Base-by-base conservation (phyloP, 2,797 vertebrate genomes). In the Oreonectes daqikongensis region DNA sequence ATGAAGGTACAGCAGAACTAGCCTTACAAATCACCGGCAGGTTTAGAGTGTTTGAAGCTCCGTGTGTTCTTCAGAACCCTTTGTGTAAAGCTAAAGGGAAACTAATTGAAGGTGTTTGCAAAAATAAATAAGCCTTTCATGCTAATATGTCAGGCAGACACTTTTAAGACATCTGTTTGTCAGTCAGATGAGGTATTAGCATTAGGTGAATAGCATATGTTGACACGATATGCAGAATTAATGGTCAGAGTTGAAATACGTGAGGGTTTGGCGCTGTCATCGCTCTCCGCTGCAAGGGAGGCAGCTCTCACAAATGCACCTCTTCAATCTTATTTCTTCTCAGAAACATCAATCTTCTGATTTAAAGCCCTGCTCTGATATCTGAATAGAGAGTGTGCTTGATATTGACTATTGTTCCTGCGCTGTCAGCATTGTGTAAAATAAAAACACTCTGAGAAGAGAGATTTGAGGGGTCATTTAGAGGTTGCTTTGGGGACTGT, bases 21-120 rank as follows among this genome's bases (percentile, higher is more conserved):
- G 76, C 68, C 69, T 70, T 77, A 81, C 79, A 84, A 82, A 84
- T 82, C 73, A 79, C 72, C 42, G 17, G 64, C 48, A 77, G 77
- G 72, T 77, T 81, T 78, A 73, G 63, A 46, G 35, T 38, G 53
- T 77, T 77, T 82, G 73, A 79, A 77, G 77, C 77, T 42, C 52
- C 24, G 73, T 72, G 73, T 79, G 64, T 70, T 73, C 71, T 75
- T 69, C 50, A 64, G 64, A 70, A 53, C 35, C 42, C 18, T 73
- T 46, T 35, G 65, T 77, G 72, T 59, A 66, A 77, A 78, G 72
- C 59, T 76, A 69, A 81, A 78, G 57, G 57, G 48, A 32, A 65
- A 72, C 69, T 81, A 81, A 81, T 71, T 76, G 71, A 68, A 40
- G 22, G 63, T 55, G 44, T 50, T 60, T 68, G 9, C 18, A 24